Base-by-base conservation (phyloP, 2,888 invertebrate species). In the Drosophila maculinotata region DNA sequence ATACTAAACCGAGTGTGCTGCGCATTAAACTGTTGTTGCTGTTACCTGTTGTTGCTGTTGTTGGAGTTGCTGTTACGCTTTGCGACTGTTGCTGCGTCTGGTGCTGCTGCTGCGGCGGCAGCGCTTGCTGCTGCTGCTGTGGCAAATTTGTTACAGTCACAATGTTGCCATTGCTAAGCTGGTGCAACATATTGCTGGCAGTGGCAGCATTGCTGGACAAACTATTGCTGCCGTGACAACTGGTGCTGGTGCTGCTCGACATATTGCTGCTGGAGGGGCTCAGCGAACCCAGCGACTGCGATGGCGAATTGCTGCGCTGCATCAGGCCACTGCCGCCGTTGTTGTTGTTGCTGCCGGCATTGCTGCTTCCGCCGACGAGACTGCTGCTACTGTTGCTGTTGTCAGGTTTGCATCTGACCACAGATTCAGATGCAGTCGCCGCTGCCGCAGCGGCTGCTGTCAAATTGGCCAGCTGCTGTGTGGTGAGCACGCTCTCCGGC, bases 211-310 rank as follows among this genome's bases (percentile, higher is more conserved):
- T 87, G 64, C 77, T 76, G 28, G 86, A 71, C 57, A 87, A 60
- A 47, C 73, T 77, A 38, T 66, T 86, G 74, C 63, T 77, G 42
- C 64, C 89, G 30, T 89, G 89, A 36, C 90, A 90, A 74, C 91
- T 90, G 14, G 71, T 76, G 71, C 90, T 89, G 60, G 90, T 90
- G 54, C 91, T 90, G 72, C 91, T 91, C 57, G 91, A 91, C 89
- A 91, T 89, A 70, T 91, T 91, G 80, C 92, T 92, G 84, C 92
- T 92, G 62, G 91, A 91, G 20, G 92, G 91, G 68, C 91, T 92
- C 14, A 91, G 79, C 25, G 91, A 91, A 45, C 91, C 91, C 51
- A 91, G 71, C 51, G 91, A 91, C 58, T 91, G 92, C n/a, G 91
- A 91, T 33, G 91, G 91, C 36, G 92, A 91, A 54, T 89, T 85